A percentile compares a stretch with the other conserved stretches of the same genome.
Evolutionary conservation across 2,888 invertebrate genomes (phyloP).

Genomic region (Stegana nigrithorax): DNA sequence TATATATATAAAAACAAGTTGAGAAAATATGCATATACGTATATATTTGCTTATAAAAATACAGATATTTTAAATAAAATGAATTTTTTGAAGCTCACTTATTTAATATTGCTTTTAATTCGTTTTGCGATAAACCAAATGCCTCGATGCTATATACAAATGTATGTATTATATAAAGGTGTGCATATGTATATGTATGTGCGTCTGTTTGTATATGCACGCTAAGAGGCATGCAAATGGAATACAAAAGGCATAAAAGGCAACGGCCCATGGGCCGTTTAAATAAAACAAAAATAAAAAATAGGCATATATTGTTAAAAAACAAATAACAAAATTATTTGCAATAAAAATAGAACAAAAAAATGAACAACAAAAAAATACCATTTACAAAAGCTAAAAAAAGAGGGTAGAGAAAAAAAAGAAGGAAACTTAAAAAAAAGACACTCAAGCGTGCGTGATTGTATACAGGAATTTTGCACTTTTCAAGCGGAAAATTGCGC

Average conservation of each 20-base stretch:
- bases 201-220: too few species aligned
- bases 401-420: not conserved
- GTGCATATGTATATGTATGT: too few species aligned
- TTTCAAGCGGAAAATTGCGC: slow-evolving; percentile 36
- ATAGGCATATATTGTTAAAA: slow-evolving; percentile 26
- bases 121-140: not conserved
- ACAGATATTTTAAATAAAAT: too few species aligned
- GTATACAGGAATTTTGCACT: slow-evolving; percentile 32
- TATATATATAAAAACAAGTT: too few species aligned
- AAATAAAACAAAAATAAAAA: not conserved
- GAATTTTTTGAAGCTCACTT: slow-evolving; percentile 30
- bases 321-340: slow-evolving; percentile 19
- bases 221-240: slow-evolving; percentile 10
- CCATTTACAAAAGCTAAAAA: not conserved
- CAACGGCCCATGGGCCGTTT: not conserved
- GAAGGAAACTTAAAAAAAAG: not conserved
- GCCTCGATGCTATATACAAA: not conserved
- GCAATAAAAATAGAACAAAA: not conserved
- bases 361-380: not conserved
- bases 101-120: slow-evolving; percentile 31
- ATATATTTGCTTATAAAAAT: too few species aligned
- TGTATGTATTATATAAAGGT: too few species aligned
- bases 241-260: not conserved
- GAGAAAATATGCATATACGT: too few species aligned
- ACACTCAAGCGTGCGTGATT: slow-evolving; percentile 24